Base-by-base conservation (phyloP, 2,888 invertebrate species). In the Dynastes maya region DNA sequence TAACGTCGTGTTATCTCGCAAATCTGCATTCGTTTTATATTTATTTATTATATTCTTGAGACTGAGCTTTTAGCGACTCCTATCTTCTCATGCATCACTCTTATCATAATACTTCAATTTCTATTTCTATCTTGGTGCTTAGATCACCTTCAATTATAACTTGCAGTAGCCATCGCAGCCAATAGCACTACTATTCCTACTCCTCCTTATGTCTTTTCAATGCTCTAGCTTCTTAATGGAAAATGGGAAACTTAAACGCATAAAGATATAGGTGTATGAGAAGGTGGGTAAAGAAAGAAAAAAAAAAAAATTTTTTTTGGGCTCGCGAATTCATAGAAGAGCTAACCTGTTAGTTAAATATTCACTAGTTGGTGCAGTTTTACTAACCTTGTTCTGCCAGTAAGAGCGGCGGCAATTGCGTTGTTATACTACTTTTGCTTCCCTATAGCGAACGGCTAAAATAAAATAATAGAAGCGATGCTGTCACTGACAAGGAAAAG, bases 391-490 rank as follows among this genome's bases (percentile, higher is more conserved):
- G 99, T 81, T 96, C 93, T 71, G 96, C 96, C 86, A 94, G 91
- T n/a, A n/a, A n/a, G n/a, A n/a, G n/a, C n/a, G 22, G 99, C 99
- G 99, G 99, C 99, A 94, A 98, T 99, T 6, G 98, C 97, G 83
- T 95, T 95, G 1, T 97, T 96, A 45, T n/a, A 98, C 92, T 4
- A 99, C 96, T 89, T 98, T 98, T 0, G 98, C 98, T 83, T 99
- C 98, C 99, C 99, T 99, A 0, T n/a, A n/a, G n/a, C n/a, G 99
- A 98, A 84, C 97, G 96, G 89, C 98, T 98, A 71, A 51, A 77
- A 74, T 74, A 68, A 78, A 8, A 49, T 16, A 29, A 67, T 27
- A 49, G 2, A 32, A 2, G 4, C 8, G 67, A 40, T n/a, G n/a
- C n/a, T 51, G 22, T 53, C 76, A 53, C 58, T 29, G 11, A 9